These are phyloP conservation scores for Prunella himalayana DNA, from an alignment of 2,113 vertebrate species.

Conservation along the genomic window DNA sequence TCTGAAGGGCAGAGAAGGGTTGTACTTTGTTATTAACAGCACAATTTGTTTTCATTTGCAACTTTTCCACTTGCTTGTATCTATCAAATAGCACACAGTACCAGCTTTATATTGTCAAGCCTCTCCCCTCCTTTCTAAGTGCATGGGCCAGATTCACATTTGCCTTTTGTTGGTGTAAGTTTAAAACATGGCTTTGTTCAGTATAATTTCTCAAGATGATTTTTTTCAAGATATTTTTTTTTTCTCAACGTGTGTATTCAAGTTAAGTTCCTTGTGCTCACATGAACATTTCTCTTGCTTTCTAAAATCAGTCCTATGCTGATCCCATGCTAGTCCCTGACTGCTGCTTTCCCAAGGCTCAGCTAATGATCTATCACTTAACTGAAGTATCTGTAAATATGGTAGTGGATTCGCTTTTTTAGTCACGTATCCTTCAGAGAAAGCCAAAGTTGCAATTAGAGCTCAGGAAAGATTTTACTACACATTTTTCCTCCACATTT, in stretches of 20 bases:
- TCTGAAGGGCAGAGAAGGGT: background rate
- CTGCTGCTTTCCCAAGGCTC: background rate
- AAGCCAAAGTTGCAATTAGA: slow-evolving; percentile 55
- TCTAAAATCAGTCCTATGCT: background rate
- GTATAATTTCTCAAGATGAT: background rate
- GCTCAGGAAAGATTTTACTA: slow-evolving; percentile 63
- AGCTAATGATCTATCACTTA: background rate
- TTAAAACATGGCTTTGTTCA: background rate
- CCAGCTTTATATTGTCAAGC: background rate
- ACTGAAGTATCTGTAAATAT: background rate
- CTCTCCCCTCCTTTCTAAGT: background rate
- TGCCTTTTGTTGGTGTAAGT: background rate
- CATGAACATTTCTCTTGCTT: background rate
- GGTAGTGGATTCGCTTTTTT: background rate
- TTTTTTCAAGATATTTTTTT: background rate
- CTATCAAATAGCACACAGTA: background rate
- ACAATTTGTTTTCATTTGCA: background rate
- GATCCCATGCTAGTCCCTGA: background rate
- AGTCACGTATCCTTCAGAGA: slow-evolving; percentile 58
- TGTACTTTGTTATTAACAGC: background rate
- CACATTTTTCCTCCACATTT: slow-evolving; percentile 55
- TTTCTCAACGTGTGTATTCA: background rate
- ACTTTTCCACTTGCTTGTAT: background rate
- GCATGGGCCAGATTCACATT: background rate
- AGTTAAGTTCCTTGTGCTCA: background rate